Evolutionary conservation across 2,888 invertebrate genomes (phyloP), one percentile per base, ranked within the genome.

Genomic region (Pyrocoelia pectoralis): DNA sequence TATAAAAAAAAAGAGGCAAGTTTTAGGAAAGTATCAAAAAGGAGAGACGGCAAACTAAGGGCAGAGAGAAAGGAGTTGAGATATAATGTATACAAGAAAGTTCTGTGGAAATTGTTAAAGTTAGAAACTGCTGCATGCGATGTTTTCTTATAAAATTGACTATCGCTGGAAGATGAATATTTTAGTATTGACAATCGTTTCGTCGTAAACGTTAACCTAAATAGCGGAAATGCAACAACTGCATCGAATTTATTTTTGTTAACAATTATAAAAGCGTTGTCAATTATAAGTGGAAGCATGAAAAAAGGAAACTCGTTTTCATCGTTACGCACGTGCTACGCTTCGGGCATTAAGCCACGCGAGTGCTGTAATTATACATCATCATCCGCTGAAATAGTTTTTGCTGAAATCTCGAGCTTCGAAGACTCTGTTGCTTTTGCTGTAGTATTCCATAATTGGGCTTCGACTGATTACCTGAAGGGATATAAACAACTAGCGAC

Each of bases 111-210:
- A 75, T 74, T 74, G 74, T 75, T 73, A 73, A 24, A 76, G 75
- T 75, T 76, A 65, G 73, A 73, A 75, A 75, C 74, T 76, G 74
- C 75, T 74, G 73, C 75, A 72, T 73, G 73, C 72, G 73, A 75
- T 74, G 74, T 75, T 76, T 75, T 73, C 75, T 73, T 74, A 72
- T 70, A 73, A 74, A 76, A 75, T 75, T 74, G 72, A 73, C 71
- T 72, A 74, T 70, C 72, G 72, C 74, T 73, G 73, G 72, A 74
- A 73, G 71, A 74, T 73, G 74, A 76, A 74, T 75, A 74, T 74
- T 75, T 74, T 70, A 75, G 70, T 70, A 68, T 73, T 71, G 73
- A 73, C 73, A 71, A 65, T 68, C 59, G 64, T 65, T 66, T 69
- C 65, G 64, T 61, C 56, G 68, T 73, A 72, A 74, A 73, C 71